Conservation (phyloP, 2,797 vertebrate genomes). For the Microctenopoma lineatum region DNA sequence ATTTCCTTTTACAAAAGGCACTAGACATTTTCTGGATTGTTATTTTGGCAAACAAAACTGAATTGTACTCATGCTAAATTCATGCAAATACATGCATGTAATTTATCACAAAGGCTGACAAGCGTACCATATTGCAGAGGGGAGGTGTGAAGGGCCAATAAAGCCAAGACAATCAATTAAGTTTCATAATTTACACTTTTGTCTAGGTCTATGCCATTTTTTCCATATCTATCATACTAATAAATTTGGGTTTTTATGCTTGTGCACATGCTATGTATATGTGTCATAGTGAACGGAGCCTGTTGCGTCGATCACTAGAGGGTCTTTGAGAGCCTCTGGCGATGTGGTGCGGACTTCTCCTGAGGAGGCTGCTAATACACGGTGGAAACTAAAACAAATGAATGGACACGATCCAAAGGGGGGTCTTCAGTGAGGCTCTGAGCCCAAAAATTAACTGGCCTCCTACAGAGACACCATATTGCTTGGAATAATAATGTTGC, state of each 20-base stretch:
- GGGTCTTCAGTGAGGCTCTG: conserved; percentile 69
- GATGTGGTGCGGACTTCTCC: conserved; percentile 85
- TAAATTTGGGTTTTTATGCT: conserved; percentile 57
- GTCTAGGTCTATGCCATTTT: conserved; percentile 77
- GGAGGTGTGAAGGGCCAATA: conserved; percentile 89
- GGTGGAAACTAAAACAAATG: conserved; percentile 91
- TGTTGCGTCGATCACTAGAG: conserved; percentile 85
- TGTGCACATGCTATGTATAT: conserved; percentile 76
- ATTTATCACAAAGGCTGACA: conserved; percentile 98
- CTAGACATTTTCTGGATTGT: conserved; percentile 84
- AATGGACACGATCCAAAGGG: conserved; percentile 81
- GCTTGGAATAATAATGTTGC: conserved; percentile 80
- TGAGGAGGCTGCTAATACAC: conserved; percentile 87
- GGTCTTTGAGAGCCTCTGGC: conserved; percentile 87
- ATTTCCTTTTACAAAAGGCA: conserved; percentile 75
- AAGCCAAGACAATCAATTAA: conserved; percentile 95
- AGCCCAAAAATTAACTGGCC: conserved; percentile 79
- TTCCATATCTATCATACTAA: conserved; percentile 20
- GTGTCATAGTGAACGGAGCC: conserved; percentile 87
- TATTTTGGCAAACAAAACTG: conserved; percentile 89
- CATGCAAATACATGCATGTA: conserved; percentile 97
- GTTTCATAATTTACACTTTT: conserved; percentile 87
- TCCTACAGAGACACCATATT: conserved; percentile 85
- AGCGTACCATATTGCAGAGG: conserved; percentile 94
- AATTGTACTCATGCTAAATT: conserved; percentile 93